A percentile compares a stretch with the other conserved stretches of the same genome.
phyloP scores from a whole-genome alignment of 2,113 vertebrate genomes.

The Seriola dumerili region DNA sequence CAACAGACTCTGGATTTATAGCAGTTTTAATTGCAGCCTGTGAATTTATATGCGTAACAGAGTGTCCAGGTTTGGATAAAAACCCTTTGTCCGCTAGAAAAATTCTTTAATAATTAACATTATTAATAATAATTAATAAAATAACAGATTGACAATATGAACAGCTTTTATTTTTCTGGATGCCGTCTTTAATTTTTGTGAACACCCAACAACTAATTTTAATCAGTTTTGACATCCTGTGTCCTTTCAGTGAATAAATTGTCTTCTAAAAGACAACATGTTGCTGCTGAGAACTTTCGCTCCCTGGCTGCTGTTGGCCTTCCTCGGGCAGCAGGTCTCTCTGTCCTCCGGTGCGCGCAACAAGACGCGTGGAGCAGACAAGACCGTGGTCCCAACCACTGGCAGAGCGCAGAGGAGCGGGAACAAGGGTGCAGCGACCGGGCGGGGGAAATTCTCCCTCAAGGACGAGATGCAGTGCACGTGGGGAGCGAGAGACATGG shows the following conservation, averaged over 20 bases:
- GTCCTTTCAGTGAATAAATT: constrained; percentile 20
- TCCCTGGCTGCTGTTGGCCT: constrained; percentile 81
- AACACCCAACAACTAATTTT: too few species aligned
- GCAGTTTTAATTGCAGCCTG: not conserved
- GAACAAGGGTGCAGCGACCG: constrained; percentile 5
- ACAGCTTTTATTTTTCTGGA: too few species aligned
- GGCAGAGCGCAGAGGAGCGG: constrained; percentile 57
- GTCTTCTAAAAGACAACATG: constrained; percentile 34
- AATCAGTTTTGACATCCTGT: too few species aligned
- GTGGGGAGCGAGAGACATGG: constrained; percentile 76
- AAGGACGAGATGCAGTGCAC: constrained; percentile 83
- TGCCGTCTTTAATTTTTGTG: too few species aligned
- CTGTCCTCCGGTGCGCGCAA: constrained; percentile 67
- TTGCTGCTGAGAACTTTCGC: constrained; percentile 76
- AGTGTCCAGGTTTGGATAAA: not conserved
- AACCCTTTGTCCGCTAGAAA: too few species aligned
- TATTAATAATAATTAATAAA: too few species aligned
- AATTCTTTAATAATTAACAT: too few species aligned
- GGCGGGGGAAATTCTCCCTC: constrained; percentile 83
- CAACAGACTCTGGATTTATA: not conserved
- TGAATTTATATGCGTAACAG: not conserved
- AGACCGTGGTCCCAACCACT: not conserved
- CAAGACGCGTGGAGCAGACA: constrained; percentile 36
- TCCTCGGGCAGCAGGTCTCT: constrained; percentile 79
- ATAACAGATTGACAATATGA: too few species aligned